Evolutionary conservation across 2,888 invertebrate species (phyloP), one percentile per base, ranked within the genome.

Genomic region (Zygogramma bicolorata): DNA sequence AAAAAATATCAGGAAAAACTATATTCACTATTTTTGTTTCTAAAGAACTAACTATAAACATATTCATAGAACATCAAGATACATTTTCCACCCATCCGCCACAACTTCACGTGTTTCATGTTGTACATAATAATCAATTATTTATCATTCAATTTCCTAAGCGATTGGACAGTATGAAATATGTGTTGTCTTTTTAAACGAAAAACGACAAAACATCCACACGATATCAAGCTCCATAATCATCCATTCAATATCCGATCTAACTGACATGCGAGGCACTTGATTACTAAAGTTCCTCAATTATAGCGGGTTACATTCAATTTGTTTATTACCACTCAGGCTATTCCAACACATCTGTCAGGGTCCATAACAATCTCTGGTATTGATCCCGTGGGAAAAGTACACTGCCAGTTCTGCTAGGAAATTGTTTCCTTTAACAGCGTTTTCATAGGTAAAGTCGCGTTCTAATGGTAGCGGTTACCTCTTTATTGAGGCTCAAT

Each of bases 261-360:
- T 8, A 25, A 13, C 3, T 22, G 5, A 22, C 13, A 27, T 13
- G 27, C 13, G 15, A 15, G n/a, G 13, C 27, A 53, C 53, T 53
- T 53, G 25, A 53, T 53, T 13, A 53, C 27, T 13, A 0, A 46
- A 46, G 46, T 46, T 46, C 46, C 15, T 46, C 6, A n/a, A 27
- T 53, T 2, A 25, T 10, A 46, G 25, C 22, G 53, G 5, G 53
- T 22, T 53, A 13, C 67, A 72, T 73, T 73, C 68, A 70, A 75
- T 75, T 75, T 75, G 75, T 73, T 73, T 75, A 75, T 71, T 65
- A 71, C 70, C 67, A 57, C 49, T 49, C 59, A 65, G 42, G 31
- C 68, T 66, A 70, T 65, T 71, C 65, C 49, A 66, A 68, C 75
- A 68, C 71, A 73, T 75, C 73, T 68, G 67, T 62, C 68, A 63